A percentile compares a stretch with the other conserved stretches of the same genome.
These are phyloP conservation scores for Galerucella pusilla DNA, from an alignment of 2,888 invertebrate genomes.

Conservation along the genomic window DNA sequence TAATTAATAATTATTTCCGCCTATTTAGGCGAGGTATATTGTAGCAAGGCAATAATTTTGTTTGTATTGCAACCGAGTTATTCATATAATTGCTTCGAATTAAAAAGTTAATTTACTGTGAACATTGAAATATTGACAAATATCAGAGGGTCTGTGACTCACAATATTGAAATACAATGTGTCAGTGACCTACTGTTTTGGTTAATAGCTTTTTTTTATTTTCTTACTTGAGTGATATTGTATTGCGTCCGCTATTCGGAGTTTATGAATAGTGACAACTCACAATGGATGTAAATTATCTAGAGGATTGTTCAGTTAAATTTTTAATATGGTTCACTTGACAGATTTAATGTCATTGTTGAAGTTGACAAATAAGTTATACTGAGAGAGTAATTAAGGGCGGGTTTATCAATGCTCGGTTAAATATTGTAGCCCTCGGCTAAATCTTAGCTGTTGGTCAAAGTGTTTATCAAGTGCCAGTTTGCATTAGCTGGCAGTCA, in stretches of 20 bases:
- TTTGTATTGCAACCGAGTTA: constrained; percentile 22
- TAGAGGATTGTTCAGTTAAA: constrained; percentile 1
- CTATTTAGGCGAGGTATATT: constrained; percentile 8
- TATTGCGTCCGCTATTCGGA: constrained; percentile 3
- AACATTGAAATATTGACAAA: constrained; percentile 32
- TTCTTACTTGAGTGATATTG: constrained; percentile 18
- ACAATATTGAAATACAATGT: constrained; percentile 16
- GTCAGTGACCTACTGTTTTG: constrained; percentile 25
- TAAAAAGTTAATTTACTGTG: constrained; percentile 21
- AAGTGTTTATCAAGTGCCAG: no score
- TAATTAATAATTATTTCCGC: constrained; percentile 1
- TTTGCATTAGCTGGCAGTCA: no score
- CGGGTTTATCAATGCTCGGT: no score
- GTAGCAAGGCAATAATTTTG: constrained; percentile 7
- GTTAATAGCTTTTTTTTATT: constrained; percentile 9
- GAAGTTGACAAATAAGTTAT: not conserved
- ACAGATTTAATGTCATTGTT: not conserved
- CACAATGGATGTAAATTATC: constrained; percentile 21
- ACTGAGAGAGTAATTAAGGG: not conserved
- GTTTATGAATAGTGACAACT: constrained; percentile 18
- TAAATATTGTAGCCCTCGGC: no score
- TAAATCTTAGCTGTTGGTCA: no score
- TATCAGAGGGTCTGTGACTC: constrained; percentile 25
- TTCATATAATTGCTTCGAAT: constrained; percentile 23
- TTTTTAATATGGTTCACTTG: constrained; percentile 4